Evolutionary conservation across 2,113 vertebrate species (phyloP).

Genomic region (Scolopax mira): DNA sequence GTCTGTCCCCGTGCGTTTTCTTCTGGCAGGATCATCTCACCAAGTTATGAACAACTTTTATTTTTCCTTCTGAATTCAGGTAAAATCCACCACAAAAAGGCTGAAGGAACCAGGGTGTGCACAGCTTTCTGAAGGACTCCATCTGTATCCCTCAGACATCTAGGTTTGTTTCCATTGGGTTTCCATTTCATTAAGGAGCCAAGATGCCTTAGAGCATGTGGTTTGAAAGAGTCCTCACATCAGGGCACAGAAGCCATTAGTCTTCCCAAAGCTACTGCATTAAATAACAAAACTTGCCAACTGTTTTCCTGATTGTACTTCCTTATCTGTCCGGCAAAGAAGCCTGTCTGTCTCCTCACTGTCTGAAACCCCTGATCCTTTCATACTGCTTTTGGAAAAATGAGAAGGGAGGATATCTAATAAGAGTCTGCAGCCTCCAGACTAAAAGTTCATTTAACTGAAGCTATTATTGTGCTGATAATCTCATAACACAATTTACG

Average conservation of each 20-base stretch:
- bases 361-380: background rate
- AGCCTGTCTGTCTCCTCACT: rapidly evolving
- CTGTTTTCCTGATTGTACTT: background rate
- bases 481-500: background rate
- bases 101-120: background rate
- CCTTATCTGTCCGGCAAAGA: background rate
- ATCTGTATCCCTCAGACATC: background rate
- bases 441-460: background rate
- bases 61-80: background rate
- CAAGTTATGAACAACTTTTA: background rate
- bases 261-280: background rate
- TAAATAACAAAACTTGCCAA: background rate
- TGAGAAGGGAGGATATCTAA: background rate
- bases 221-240: background rate
- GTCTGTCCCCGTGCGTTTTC: background rate
- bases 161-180: background rate
- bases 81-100: background rate
- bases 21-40: background rate
- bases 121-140: background rate
- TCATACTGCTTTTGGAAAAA: background rate
- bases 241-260: background rate
- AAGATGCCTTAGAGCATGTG: background rate
- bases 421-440: background rate
- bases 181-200: background rate
- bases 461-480: background rate